Conservation (phyloP, 1,140 invertebrate genomes). For the Drosophila nigromelanica region DNA sequence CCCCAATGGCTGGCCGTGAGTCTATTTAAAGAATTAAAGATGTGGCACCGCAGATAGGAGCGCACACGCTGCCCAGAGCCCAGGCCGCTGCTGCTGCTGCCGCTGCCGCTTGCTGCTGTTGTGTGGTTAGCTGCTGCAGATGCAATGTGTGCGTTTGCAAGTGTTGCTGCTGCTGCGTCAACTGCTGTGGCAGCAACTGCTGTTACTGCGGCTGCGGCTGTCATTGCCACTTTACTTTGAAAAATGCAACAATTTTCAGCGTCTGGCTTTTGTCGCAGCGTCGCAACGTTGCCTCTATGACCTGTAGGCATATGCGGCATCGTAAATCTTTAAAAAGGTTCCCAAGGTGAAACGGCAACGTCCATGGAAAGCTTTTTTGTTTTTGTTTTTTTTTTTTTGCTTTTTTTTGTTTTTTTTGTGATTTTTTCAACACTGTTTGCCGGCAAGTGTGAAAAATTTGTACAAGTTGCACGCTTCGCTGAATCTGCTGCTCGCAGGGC, state of each 20-base stretch:
- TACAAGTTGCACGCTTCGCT: constrained; percentile 76
- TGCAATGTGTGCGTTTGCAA: no score
- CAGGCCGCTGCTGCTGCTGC: constrained; percentile 4
- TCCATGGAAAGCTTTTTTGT: constrained; percentile 13
- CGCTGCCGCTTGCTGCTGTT: constrained; percentile 31
- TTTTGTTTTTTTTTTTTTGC: background rate
- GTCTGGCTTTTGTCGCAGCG: constrained; percentile 66
- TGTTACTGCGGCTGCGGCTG: constrained; percentile 36
- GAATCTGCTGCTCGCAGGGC: constrained; percentile 18
- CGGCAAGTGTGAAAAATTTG: constrained; percentile 80
- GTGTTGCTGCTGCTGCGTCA: no score
- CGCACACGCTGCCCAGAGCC: constrained; percentile 32
- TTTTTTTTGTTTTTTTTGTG: background rate
- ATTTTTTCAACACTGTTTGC: constrained; percentile 37
- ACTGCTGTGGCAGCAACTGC: constrained; percentile 21
- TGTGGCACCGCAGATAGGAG: constrained; percentile 65
- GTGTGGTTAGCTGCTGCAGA: constrained; percentile 10
- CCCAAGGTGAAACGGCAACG: constrained; percentile 64
- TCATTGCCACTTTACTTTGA: constrained; percentile 76
- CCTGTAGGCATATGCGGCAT: constrained; percentile 82
- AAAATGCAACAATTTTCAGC: constrained; percentile 78
- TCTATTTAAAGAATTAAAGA: constrained; percentile 83
- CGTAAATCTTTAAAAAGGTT: constrained; percentile 83
- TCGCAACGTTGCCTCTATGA: constrained; percentile 55
- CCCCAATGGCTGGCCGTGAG: constrained; percentile 49